phyloP scores from a whole-genome alignment of 2,797 vertebrate species.

The Gallinago nigripennis region DNA sequence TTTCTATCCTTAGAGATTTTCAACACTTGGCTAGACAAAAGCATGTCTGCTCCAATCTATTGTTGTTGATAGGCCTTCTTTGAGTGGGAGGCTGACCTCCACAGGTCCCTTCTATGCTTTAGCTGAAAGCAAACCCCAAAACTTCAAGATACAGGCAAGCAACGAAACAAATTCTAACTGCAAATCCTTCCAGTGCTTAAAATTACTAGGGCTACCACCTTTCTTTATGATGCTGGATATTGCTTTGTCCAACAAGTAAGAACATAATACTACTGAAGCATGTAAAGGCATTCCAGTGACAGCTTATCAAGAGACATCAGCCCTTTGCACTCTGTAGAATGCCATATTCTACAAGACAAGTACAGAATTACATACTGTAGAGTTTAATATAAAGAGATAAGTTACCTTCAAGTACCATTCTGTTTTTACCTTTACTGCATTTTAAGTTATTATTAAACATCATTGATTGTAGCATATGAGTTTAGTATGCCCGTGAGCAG shows the following conservation, averaged over 20 bases:
- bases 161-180: not conserved
- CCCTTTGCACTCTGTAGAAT: not conserved
- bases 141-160: not conserved
- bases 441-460: not conserved
- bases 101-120: not conserved
- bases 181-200: not conserved
- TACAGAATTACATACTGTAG: not conserved
- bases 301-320: not conserved
- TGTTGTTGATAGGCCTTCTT: not conserved
- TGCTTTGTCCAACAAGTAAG: not conserved
- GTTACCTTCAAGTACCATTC: not conserved
- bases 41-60: not conserved
- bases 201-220: not conserved
- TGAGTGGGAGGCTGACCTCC: not conserved
- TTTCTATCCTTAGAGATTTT: not conserved
- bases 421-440: not conserved
- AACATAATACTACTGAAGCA: not conserved
- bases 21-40: not conserved
- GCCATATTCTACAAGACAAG: not conserved
- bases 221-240: not conserved
- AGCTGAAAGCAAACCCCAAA: not conserved
- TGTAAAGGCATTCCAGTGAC: not conserved
- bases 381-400: not conserved
- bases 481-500: not conserved
- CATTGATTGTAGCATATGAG: not conserved